Conservation (phyloP, 2,888 invertebrate genomes). For the Alentia gelatinosa region DNA sequence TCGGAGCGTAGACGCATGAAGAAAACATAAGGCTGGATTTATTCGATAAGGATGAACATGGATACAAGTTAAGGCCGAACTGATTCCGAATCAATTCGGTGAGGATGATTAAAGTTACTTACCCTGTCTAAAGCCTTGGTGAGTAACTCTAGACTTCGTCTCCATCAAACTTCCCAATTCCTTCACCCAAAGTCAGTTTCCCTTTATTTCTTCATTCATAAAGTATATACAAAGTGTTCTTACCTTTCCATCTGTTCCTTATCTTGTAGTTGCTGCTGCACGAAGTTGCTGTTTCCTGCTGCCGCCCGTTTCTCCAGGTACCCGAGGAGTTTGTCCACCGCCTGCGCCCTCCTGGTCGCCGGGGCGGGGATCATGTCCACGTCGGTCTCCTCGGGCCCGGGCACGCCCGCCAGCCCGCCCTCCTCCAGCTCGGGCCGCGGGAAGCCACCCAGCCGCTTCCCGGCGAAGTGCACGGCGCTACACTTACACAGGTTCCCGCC, state of each 20-base stretch:
- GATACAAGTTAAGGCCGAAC: too few relatives aligned
- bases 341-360: not conserved
- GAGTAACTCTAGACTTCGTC: too few relatives aligned
- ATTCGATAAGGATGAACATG: too few relatives aligned
- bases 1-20: too few relatives aligned
- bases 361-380: not conserved
- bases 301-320: not conserved
- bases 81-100: too few relatives aligned
- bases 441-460: constrained; percentile 63
- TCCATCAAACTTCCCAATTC: too few relatives aligned
- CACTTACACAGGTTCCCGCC: constrained; percentile 75
- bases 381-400: not conserved
- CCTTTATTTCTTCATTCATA: too few relatives aligned
- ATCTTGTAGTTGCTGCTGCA: not conserved
- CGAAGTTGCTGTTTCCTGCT: not conserved
- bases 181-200: too few relatives aligned
- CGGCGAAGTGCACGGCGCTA: constrained; percentile 76
- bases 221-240: not conserved
- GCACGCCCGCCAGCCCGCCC: not conserved
- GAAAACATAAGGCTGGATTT: too few relatives aligned
- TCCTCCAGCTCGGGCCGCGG: not conserved
- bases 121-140: too few relatives aligned
- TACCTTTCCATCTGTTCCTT: not conserved
- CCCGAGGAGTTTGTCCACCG: not conserved
- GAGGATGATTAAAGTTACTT: too few relatives aligned